Percentiles rank a stretch among this genome's conserved stretches.
These are phyloP conservation scores for Hormaphis cornu DNA, from an alignment of 1,140 invertebrate species.

Conservation along the genomic window DNA sequence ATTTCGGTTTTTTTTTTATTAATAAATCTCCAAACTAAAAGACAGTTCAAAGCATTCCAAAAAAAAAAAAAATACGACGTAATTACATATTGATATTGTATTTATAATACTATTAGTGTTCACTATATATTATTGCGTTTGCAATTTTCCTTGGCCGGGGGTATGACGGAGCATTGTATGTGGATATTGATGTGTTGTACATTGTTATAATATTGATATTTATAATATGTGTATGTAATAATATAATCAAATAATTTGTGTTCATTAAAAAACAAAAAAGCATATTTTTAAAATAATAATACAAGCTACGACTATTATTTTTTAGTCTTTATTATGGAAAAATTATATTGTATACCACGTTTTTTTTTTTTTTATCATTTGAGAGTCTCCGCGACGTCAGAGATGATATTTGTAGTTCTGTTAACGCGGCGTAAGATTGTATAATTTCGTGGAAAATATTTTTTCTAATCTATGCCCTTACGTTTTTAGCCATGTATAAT, in stretches of 20 bases:
- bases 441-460: conserved; percentile 18
- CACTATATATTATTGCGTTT: neutral
- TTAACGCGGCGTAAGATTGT: neutral
- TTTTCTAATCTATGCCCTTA: conserved; percentile 22
- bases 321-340: conserved; percentile 19
- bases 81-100: neutral
- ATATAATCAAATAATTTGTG: conserved; percentile 30
- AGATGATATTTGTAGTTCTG: conserved; percentile 10
- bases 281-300: conserved; percentile 25
- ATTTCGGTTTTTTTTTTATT: too few relatives aligned
- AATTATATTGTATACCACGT: conserved; percentile 13
- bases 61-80: neutral
- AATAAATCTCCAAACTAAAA: conserved; percentile 8
- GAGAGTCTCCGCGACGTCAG: conserved; percentile 2
- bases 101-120: neutral
- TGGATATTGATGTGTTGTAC: conserved; percentile 23
- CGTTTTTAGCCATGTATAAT: conserved; percentile 11
- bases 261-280: conserved; percentile 26
- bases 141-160: neutral
- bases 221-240: too few relatives aligned
- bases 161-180: neutral
- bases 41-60: conserved; percentile 25
- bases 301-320: neutral
- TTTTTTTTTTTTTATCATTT: conserved; percentile 1
- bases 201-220: conserved; percentile 29